Conservation (phyloP, 2,113 vertebrate species). For the Lophius piscatorius region DNA sequence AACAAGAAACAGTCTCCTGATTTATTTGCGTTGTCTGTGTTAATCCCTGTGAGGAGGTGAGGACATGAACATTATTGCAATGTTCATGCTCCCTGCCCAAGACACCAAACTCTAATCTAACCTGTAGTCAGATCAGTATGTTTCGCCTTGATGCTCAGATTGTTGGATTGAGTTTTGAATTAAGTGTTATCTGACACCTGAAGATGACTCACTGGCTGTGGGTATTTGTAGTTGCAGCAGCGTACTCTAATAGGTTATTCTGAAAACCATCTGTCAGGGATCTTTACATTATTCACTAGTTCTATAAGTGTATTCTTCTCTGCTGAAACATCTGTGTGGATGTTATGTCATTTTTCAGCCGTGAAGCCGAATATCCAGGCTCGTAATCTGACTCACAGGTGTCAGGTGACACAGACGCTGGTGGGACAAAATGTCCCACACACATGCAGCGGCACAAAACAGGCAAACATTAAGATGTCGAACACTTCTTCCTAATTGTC, state of each 20-base stretch:
- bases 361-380: constrained; percentile 9
- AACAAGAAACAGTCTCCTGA: constrained; percentile 27
- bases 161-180: constrained; percentile 39
- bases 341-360: constrained; percentile 24
- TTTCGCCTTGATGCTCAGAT: constrained; percentile 32
- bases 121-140: constrained; percentile 35
- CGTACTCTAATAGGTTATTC: constrained; percentile 49
- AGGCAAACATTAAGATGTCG: constrained; percentile 1
- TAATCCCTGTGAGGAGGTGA: constrained; percentile 42
- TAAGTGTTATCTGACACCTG: constrained; percentile 33
- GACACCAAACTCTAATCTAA: constrained; percentile 38
- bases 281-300: constrained; percentile 67
- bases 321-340: constrained; percentile 41
- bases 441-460: constrained; percentile 16
- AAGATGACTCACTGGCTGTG: constrained; percentile 21
- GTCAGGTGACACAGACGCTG: constrained; percentile 2
- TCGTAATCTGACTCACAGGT: no score
- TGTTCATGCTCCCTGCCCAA: constrained; percentile 45
- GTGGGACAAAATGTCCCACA: constrained; percentile 7
- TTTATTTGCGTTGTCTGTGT: constrained; percentile 36
- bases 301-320: no score
- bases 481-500: background rate
- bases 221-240: constrained; percentile 43
- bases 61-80: constrained; percentile 34
- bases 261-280: constrained; percentile 57